Evolutionary conservation across 1,140 invertebrate species (phyloP), one percentile per base, ranked within the genome.

Genomic region (Chlorops oryzae): DNA sequence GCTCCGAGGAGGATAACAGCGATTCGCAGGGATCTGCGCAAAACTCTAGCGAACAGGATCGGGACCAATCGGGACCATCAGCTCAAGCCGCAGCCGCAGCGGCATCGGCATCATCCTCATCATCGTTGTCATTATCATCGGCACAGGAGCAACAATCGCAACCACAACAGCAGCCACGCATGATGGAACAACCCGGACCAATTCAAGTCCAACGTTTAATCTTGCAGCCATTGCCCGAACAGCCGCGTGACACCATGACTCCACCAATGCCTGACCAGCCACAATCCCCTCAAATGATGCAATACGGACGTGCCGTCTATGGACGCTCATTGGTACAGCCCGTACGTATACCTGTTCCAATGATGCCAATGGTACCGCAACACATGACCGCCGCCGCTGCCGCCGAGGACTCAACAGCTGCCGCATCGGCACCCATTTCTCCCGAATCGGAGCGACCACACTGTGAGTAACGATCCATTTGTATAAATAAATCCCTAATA

Each of bases 391-490:
- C 73, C 51, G 58, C 63, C 6, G 61, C 58, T 43, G 62, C 70
- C 54, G 59, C 59, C 22, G 23, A 37, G 35, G 65, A 63, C 34
- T 52, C 50, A 28, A 57, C 38, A 59, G 41, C 59, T n/a, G 59
- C 63, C 35, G 65, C 73, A 46, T 55, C 63, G 4, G 63, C 57
- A 46, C 70, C 75, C 50, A 67, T 65, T 18, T 15, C 63, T 50
- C 56, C 58, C 32, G 54, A 75, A 70, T 70, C 80, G 54, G 62
- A 74, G 51, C 72, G 81, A 56, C 81, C 80, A 54, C 81, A 82
- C 52, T 82, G 80, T 82, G 66, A 78, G 77, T 72, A 54, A 24
- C 21, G 21, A 1, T 46, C 12, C 13, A 25, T 24, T 28, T 28
- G 5, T 22, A 23, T 47, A n/a, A 20, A 22, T 47, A 40, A 49